Percentiles rank a stretch among this genome's conserved stretches.
phyloP scores from a whole-genome alignment of 1,140 invertebrate species.

The Metopolophium dirhodum region DNA sequence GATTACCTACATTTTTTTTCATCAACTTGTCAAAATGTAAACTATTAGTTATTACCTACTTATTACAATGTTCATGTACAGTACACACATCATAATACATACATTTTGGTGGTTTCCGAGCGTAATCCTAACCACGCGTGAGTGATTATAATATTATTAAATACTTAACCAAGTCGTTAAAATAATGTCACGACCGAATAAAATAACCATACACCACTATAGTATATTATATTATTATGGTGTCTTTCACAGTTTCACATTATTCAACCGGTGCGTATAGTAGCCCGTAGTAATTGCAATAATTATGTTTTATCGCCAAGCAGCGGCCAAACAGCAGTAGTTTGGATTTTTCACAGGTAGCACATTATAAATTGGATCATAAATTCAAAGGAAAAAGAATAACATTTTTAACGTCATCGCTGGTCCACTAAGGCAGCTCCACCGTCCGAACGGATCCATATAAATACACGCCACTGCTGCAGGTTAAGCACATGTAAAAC shows the following conservation, averaged over 20 bases:
- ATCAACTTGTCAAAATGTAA: not conserved
- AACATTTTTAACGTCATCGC: not conserved
- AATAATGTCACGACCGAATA: not conserved
- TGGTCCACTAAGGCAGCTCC: not conserved
- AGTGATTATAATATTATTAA: not conserved
- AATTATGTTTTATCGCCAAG: conserved; percentile 8
- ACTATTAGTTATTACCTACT: not conserved
- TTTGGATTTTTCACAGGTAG: not conserved
- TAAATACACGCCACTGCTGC: no score
- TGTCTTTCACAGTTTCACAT: not conserved
- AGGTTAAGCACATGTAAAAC: not conserved
- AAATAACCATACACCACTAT: not conserved
- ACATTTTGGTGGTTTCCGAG: not conserved
- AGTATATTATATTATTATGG: not conserved
- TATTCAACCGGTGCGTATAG: not conserved
- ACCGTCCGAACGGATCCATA: no score
- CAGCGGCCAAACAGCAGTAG: not conserved
- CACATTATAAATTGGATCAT: not conserved
- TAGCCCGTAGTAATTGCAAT: not conserved
- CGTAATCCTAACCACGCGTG: not conserved
- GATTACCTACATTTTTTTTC: no score
- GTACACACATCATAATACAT: not conserved
- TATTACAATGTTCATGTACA: not conserved
- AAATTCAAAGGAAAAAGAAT: not conserved
- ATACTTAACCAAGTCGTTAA: not conserved